These are phyloP conservation scores for Dromiciops gliroides DNA, from an alignment of 2,113 vertebrate genomes.

Conservation along the genomic window DNA sequence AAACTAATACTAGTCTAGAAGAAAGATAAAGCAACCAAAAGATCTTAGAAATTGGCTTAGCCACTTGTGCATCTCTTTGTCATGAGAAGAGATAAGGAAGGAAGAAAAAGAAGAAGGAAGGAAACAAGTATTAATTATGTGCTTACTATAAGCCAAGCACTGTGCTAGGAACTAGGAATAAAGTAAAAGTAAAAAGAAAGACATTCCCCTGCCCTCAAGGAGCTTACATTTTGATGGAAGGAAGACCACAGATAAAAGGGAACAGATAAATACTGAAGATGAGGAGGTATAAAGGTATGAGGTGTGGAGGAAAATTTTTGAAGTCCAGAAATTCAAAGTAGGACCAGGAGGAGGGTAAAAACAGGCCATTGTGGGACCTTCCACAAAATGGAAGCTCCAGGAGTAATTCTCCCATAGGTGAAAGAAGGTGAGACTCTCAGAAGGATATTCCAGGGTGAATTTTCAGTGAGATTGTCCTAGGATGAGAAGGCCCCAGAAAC, in stretches of 20 bases:
- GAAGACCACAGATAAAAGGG: background rate
- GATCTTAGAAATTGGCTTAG: background rate
- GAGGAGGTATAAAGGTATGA: background rate
- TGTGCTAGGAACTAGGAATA: background rate
- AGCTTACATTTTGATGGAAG: background rate
- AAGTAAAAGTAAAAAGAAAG: background rate
- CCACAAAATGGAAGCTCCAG: background rate
- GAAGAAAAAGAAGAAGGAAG: background rate
- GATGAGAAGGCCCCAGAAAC: background rate
- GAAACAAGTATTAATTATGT: background rate
- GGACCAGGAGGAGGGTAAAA: background rate
- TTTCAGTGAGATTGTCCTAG: background rate
- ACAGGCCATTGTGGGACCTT: background rate
- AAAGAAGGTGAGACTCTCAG: background rate
- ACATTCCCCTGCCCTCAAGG: background rate
- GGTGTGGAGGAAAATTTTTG: background rate
- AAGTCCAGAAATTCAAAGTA: background rate
- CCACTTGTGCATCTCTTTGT: background rate
- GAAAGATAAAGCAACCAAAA: background rate
- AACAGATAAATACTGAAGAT: background rate
- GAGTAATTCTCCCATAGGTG: background rate
- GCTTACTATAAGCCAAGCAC: background rate
- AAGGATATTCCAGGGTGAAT: background rate
- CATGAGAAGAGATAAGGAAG: background rate
- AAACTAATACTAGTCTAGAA: no score